Percentiles rank a stretch among this genome's conserved stretches.
These are phyloP conservation scores for Drosophila conformis DNA, from an alignment of 2,888 invertebrate species.

Conservation along the genomic window DNA sequence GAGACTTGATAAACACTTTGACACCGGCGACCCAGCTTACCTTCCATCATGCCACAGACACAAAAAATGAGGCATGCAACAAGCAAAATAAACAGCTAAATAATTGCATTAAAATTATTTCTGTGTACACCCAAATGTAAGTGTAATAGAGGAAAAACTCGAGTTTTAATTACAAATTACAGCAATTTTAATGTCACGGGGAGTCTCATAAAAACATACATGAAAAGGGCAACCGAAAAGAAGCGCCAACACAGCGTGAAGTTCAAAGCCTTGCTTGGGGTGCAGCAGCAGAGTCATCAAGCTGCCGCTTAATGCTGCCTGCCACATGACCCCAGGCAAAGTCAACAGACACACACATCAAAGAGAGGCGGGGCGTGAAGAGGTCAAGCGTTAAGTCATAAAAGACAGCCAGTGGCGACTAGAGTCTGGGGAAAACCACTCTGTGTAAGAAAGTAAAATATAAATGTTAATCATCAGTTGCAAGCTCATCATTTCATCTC, in stretches of 20 bases:
- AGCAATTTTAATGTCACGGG: slow-evolving; percentile 46
- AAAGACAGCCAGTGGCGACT: slow-evolving; percentile 31
- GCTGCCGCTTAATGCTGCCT: neutral
- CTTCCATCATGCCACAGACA: slow-evolving; percentile 1
- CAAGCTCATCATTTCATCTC: slow-evolving; percentile 31
- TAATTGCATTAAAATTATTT: slow-evolving; percentile 60
- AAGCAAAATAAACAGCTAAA: slow-evolving; percentile 54
- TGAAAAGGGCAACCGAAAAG: slow-evolving; percentile 22
- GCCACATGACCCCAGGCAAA: slow-evolving; percentile 63
- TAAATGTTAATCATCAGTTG: slow-evolving; percentile 67
- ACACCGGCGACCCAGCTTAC: slow-evolving; percentile 42
- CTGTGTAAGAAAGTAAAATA: slow-evolving; percentile 52
- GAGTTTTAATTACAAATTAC: slow-evolving; percentile 78
- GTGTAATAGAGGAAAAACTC: slow-evolving; percentile 51
- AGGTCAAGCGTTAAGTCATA: slow-evolving; percentile 79
- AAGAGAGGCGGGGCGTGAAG: slow-evolving; percentile 67
- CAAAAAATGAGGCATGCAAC: slow-evolving; percentile 60
- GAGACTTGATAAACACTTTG: slow-evolving; percentile 33
- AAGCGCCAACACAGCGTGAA: slow-evolving; percentile 70
- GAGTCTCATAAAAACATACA: slow-evolving; percentile 13
- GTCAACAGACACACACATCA: slow-evolving; percentile 66
- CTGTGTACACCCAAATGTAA: slow-evolving; percentile 34
- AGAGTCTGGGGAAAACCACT: slow-evolving; percentile 14
- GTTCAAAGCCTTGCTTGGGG: slow-evolving; percentile 68
- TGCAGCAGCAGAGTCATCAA: slow-evolving; percentile 19